Percentiles rank a stretch among this genome's conserved stretches.
These are phyloP conservation scores for Cataglyphis altisquamis DNA, from an alignment of 2,888 invertebrate genomes.

Conservation along the genomic window DNA sequence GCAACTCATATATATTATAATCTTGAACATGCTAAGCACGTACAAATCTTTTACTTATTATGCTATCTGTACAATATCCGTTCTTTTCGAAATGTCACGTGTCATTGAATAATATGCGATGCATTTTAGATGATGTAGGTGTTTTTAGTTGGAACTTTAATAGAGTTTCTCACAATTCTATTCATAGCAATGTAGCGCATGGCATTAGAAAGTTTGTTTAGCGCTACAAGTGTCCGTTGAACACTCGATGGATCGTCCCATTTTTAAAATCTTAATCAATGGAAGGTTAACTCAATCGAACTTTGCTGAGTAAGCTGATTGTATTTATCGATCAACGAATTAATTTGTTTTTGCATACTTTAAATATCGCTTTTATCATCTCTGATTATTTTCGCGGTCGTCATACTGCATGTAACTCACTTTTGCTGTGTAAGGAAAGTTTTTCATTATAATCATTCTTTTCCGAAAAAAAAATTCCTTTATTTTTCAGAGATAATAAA, in stretches of 20 bases:
- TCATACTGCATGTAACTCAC: neutral
- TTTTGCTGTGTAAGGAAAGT: neutral
- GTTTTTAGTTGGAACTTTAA: neutral
- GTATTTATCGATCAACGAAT: neutral
- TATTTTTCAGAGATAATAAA: neutral
- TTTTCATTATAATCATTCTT: neutral
- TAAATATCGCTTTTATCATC: neutral
- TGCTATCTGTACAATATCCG: neutral
- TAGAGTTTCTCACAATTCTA: neutral
- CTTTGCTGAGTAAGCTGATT: neutral
- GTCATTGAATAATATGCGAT: neutral
- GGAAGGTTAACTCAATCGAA: neutral
- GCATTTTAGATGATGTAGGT: neutral
- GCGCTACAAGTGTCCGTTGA: neutral
- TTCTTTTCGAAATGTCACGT: slow-evolving; percentile 10
- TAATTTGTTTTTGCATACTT: neutral
- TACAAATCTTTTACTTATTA: slow-evolving; percentile 5
- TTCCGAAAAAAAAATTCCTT: neutral
- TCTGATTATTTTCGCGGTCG: neutral
- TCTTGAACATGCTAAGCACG: neutral
- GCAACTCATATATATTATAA: neutral
- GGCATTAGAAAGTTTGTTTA: neutral
- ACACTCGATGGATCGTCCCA: neutral
- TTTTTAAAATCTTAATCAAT: neutral
- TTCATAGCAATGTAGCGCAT: neutral